Base-by-base conservation (phyloP, 2,888 invertebrate genomes). In the Acutogordius australiensis region DNA sequence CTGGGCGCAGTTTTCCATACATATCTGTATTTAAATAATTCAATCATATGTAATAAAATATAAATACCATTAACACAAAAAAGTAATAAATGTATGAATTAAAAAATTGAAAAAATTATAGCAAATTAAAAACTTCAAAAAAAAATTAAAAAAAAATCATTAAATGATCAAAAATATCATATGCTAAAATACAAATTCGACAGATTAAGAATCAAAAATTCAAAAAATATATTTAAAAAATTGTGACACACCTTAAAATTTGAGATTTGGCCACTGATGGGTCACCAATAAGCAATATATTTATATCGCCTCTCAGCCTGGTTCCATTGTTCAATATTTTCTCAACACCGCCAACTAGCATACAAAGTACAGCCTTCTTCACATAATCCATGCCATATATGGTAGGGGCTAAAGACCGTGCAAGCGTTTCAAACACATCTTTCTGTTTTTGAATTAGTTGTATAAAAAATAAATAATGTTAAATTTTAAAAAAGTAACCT, bases 231-330 rank as follows among this genome's bases (percentile, higher is more conserved):
- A 58, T 45, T 8, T 18, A 61, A 37, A n/a, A 1, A 56, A n/a
- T 2, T n/a, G 23, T 45, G 37, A 60, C 63, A 61, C 63, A 72
- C 69, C 74, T 67, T 59, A 75, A 66, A 66, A 74, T 73, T 70
- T 97, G 97, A 0, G 94, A 97, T 74, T 97, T 97, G 1, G 97
- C 97, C 45, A 97, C 94, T 60, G 90, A 91, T 0, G 97, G 97
- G 75, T 97, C 97, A 57, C 97, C 97, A 67, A 99, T 91, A 1
- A 99, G 75, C 45, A 91, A 76, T 45, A 90, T 75, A 71, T 91
- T 91, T 64, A 90, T 84, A 70, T 82, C 81, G 62, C 78, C 90
- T 75, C 90, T 78, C 0, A 91, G 75, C 62, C 90, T 77, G 0
- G 87, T 86, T 60, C 88, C 88, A 72, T 88, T 91, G 1, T 81